phyloP scores from a whole-genome alignment of 2,113 vertebrate species.

The Bufo gargarizans region DNA sequence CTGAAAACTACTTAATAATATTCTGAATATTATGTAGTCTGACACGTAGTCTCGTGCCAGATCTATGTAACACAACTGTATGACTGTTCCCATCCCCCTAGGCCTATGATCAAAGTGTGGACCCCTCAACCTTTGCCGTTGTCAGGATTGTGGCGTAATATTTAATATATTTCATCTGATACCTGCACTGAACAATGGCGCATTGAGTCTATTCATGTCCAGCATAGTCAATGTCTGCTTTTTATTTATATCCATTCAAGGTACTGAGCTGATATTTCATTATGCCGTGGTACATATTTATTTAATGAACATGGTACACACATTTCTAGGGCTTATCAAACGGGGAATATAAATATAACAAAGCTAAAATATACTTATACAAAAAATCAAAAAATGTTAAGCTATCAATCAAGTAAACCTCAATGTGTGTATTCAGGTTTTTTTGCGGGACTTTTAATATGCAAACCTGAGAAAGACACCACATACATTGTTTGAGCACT shows the following conservation, averaged over 20 bases:
- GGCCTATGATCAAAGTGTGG: constrained; percentile 9
- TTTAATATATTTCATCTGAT: constrained; percentile 14
- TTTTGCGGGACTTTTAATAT: too few relatives aligned
- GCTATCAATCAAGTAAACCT: neutral
- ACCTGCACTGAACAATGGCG: constrained; percentile 10
- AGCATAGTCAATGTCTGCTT: constrained; percentile 29
- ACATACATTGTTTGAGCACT: too few relatives aligned
- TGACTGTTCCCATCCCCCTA: neutral
- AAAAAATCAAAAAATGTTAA: too few relatives aligned
- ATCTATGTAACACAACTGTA: neutral
- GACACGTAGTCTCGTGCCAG: constrained; percentile 14
- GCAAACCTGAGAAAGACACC: too few relatives aligned
- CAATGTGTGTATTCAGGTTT: neutral
- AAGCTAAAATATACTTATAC: too few relatives aligned
- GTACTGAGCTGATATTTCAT: neutral
- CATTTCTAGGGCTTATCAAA: neutral
- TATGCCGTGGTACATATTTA: neutral
- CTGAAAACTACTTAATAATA: constrained; percentile 17
- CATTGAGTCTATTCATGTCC: constrained; percentile 26
- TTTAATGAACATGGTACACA: neutral
- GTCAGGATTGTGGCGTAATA: constrained; percentile 19
- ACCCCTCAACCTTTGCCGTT: neutral
- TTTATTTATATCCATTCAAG: neutral
- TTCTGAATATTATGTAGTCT: constrained; percentile 36
- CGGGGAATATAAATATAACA: neutral